phyloP scores from a whole-genome alignment of 2,113 vertebrate genomes.

The Pachycephala philippinensis region DNA sequence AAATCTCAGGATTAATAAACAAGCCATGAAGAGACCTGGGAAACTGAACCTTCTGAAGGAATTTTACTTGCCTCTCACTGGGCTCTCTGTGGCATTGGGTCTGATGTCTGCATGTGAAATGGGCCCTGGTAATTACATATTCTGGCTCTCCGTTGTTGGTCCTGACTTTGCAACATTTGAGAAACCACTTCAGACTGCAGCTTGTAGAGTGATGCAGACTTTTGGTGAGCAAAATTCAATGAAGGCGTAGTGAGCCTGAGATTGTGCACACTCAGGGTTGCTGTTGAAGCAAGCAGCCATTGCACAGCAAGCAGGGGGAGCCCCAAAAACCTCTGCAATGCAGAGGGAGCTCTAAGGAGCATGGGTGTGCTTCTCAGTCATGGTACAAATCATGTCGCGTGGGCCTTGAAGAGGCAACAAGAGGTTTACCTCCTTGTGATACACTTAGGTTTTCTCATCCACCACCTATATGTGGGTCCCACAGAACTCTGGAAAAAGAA shows the following conservation, averaged over 20 bases:
- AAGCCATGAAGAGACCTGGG: not conserved
- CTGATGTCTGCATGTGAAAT: not conserved
- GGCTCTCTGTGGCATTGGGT: not conserved
- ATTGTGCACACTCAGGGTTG: not conserved
- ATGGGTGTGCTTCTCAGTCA: not conserved
- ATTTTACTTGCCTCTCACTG: not conserved
- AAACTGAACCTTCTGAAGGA: slow-evolving; percentile 5
- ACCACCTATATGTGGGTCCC: not conserved
- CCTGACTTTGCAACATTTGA: not conserved
- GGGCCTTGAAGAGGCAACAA: not conserved
- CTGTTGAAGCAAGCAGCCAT: not conserved
- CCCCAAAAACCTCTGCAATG: not conserved
- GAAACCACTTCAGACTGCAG: not conserved
- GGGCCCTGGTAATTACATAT: not conserved
- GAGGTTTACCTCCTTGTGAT: not conserved
- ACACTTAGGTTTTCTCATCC: not conserved
- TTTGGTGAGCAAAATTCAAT: not conserved
- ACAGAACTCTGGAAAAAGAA: not conserved
- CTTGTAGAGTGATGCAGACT: not conserved
- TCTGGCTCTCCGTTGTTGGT: not conserved
- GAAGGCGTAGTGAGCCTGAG: rapidly evolving
- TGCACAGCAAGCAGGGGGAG: rapidly evolving
- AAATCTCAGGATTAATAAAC: slow-evolving; percentile 4
- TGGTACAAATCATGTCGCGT: rapidly evolving
- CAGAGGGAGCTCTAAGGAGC: not conserved